Conservation (phyloP, 2,113 vertebrate species). For the Chroicocephalus ridibundus region DNA sequence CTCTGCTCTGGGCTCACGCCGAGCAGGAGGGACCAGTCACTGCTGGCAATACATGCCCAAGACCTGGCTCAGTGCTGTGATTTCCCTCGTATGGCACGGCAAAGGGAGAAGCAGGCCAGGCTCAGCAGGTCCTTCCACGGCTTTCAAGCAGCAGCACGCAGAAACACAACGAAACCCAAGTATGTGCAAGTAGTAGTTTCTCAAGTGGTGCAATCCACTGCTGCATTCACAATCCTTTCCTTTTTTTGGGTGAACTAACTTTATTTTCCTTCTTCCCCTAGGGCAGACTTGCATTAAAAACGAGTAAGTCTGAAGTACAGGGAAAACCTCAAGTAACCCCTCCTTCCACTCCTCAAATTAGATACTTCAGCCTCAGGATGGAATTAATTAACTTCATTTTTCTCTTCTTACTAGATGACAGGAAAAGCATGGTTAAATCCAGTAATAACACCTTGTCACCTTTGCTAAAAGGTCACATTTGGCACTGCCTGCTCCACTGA, state of each 20-base stretch:
- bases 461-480: neutral
- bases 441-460: neutral
- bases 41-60: neutral
- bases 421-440: neutral
- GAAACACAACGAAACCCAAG: neutral
- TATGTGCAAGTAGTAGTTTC: rapidly evolving
- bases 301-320: neutral
- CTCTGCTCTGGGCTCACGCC: neutral
- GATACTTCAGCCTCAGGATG: neutral
- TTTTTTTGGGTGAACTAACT: neutral
- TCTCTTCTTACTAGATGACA: neutral
- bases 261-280: neutral
- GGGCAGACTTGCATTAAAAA: neutral
- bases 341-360: neutral
- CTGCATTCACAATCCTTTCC: neutral
- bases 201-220: neutral
- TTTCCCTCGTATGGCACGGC: neutral
- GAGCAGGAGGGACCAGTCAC: neutral
- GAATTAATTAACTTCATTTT: neutral
- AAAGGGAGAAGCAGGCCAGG: neutral
- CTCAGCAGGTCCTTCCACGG: rapidly evolving
- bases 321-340: neutral
- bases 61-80: neutral
- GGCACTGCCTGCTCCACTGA: neutral
- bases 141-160: neutral